Evolutionary conservation across 2,113 vertebrate genomes (phyloP), one percentile per base, ranked within the genome.

Genomic region (Grallaria varia): DNA sequence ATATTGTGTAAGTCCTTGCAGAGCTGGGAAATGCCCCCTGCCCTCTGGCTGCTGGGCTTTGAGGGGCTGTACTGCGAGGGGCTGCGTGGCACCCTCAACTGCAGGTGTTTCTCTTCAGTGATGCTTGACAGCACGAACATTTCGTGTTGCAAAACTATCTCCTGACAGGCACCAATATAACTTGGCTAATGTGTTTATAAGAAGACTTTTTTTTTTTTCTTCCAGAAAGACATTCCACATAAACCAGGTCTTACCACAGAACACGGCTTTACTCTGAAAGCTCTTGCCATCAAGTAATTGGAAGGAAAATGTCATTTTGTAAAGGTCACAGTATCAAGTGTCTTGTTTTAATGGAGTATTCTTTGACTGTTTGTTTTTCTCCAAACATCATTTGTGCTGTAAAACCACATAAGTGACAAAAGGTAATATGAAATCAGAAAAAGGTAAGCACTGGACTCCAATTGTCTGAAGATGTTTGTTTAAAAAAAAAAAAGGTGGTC

Each of bases 1-100:
- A 53, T 9, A 2, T 3, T 71, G 31, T 31, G 23, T 7, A 80
- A 62, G 55, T 53, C 64, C 35, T 78, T 58, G 31, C 22, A 55
- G 55, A 24, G 11, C 8, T 24, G 10, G 44, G 69, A 42, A 56
- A 22, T 19, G 14, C 7, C 9, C 4, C 56, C 27, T 35, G 53
- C 55, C n/a, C 4, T 33, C 28, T 12, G 49, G n/a, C 50, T 83
- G 89, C 76, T 35, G 2, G 1, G 12, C 60, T 55, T 15, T 27
- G 18, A 16, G 0, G 0, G 23, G 5, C 37, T 10, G 2, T 21
- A 2, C 15, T 59, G 42, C 18, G 42, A 77, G 40, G 27, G 35
- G 7, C 80, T 78, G 13, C 37, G 10, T 50, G 82, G 33, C 81
- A 18, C 13, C 10, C 64, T 35, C 52, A 33, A 14, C 22, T 81